Base-by-base conservation (phyloP, 1,140 invertebrate genomes). In the Orussus abietinus region DNA sequence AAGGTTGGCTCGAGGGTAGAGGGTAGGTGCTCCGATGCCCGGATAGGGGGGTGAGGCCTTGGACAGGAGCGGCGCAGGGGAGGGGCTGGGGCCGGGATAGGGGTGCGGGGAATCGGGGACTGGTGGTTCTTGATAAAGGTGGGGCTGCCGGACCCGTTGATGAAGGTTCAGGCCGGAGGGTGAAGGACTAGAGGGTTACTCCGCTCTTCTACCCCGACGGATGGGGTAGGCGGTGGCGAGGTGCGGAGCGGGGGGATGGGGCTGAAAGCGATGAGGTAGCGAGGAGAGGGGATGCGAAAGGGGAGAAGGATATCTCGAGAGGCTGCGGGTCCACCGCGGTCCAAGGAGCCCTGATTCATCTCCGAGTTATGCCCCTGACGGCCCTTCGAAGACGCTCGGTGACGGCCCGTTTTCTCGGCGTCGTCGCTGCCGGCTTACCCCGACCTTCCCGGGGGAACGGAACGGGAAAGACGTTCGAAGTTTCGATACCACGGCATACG, bases 111-210 rank as follows among this genome's bases (percentile, higher is more conserved):
- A 48, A 57, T 47, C 18, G 37, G 49, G 59, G 46, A 57, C 61
- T 65, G 60, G 56, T 58, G 56, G 60, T 60, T 69, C 66, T 70
- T 71, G 71, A 72, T 74, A 72, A 72, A 72, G 69, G 66, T 72
- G 61, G 66, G 68, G 66, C 64, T 59, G 69, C 57, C 57, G 61
- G 67, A 71, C 68, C 69, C 66, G 66, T 67, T 75, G 68, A 73
- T 72, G 67, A 73, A 73, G 70, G 69, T 72, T 72, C 68, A 69
- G 62, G 53, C 49, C n/a, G n/a, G n/a, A n/a, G n/a, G n/a, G n/a
- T n/a, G n/a, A n/a, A n/a, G n/a, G n/a, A n/a, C n/a, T 58, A 66
- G 53, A 72, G 70, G 57, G 72, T 71, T 57, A 63, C 66, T 68
- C 41, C 50, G 59, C 64, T 69, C 67, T 70, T 68, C 66, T 66